Base-by-base conservation (phyloP, 2,113 vertebrate genomes). In the Toxostoma redivivum region DNA sequence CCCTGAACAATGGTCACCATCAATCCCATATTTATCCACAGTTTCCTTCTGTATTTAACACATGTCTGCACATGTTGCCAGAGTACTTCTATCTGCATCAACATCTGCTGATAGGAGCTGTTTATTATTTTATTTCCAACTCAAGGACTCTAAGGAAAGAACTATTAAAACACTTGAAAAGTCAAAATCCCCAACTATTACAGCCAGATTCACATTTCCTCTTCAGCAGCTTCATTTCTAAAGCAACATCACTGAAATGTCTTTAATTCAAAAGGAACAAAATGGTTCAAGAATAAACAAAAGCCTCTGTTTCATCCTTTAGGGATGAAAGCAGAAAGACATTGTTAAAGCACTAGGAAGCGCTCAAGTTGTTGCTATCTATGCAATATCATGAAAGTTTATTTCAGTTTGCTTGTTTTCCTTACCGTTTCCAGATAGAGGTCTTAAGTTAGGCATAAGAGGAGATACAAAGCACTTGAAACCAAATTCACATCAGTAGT, bases 401-500 rank as follows among this genome's bases (percentile, higher is more conserved):
- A 84, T 76, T 96, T 91, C 56, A 27, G 73, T 81, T 91, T 90
- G 45, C 88, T 94, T 94, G 74, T 27, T 95, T 89, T 86, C 88
- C 91, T 83, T 61, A 72, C 67, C 69, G 30, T 74, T 94, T 77
- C 73, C 92, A 97, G 88, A 97, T 22, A 91, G 88, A 66, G 79
- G 73, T 95, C 96, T 94, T 65, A 83, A 90, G 88, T 90, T 89
- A 95, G 95, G 94, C 96, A 86, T 74, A 91, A 94, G 90, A 77
- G 64, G 72, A 97, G 91, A 95, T 62, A 96, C 85, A 97, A 97
- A 85, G 93, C 76, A 93, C 79, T 80, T 81, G 51, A 95, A 97
- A 97, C 53, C 94, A 96, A 97, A 97, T 97, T 97, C 95, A 83
- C 95, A 93, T 93, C 92, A 79, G 93, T 87, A 72, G 86, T 85